Conservation (phyloP, 2,888 invertebrate genomes). For the Pristionchus arcanus region DNA sequence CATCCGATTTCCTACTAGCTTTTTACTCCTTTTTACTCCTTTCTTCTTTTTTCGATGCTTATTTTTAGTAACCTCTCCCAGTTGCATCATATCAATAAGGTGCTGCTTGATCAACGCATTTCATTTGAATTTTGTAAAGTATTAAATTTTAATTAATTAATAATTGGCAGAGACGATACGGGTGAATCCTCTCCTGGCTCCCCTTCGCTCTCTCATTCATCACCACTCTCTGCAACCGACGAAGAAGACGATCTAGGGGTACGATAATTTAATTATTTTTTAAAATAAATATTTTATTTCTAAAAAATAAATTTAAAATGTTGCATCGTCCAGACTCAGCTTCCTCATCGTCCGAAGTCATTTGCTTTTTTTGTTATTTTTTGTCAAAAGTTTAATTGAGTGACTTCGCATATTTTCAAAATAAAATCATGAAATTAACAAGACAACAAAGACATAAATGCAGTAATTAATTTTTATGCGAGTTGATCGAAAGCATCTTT, state of each 20-base stretch:
- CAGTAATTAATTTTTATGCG: too few species aligned
- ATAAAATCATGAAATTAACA: too few species aligned
- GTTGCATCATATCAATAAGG: too few species aligned
- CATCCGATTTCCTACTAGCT: slow-evolving; percentile 9
- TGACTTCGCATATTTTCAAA: too few species aligned
- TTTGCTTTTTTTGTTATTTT: not conserved
- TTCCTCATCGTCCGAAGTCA: slow-evolving; percentile 38
- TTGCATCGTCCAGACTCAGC: slow-evolving; percentile 33
- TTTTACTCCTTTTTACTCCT: not conserved
- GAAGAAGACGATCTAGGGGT: slow-evolving; percentile 34
- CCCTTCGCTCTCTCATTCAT: slow-evolving; percentile 19
- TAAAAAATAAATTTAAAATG: not conserved
- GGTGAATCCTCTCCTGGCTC: slow-evolving; percentile 28
- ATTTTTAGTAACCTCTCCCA: not conserved
- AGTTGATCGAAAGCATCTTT: too few species aligned
- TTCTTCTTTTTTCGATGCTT: not conserved
- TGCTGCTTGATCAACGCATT: too few species aligned
- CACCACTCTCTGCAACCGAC: not conserved
- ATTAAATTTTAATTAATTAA: too few species aligned
- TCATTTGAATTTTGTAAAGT: too few species aligned
- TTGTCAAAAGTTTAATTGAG: not conserved
- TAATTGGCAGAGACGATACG: slow-evolving; percentile 8
- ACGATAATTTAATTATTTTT: too few species aligned
- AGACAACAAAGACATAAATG: too few species aligned
- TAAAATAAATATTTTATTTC: too few species aligned